phyloP scores from a whole-genome alignment of 2,797 vertebrate species.

The Crenuchus spilurus region DNA sequence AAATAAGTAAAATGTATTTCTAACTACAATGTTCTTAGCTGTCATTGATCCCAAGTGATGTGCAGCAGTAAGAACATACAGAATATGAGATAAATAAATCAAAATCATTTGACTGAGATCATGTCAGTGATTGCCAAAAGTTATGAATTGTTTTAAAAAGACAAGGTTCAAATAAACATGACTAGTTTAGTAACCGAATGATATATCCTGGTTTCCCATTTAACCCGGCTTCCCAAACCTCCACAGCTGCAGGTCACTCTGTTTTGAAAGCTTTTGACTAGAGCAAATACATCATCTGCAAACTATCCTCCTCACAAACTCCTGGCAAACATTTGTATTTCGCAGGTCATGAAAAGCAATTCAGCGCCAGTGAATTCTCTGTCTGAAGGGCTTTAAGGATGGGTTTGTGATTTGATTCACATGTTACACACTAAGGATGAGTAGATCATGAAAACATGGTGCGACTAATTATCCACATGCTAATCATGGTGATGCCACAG shows the following conservation, averaged over 20 bases:
- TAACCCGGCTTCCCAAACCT: background rate
- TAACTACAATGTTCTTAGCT: too few species aligned
- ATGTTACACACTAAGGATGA: background rate
- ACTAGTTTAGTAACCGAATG: too few species aligned
- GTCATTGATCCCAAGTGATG: too few species aligned
- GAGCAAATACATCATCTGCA: slow-evolving; percentile 44
- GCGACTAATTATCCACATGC: background rate
- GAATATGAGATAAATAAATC: too few species aligned
- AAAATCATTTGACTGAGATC: too few species aligned
- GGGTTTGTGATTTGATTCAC: background rate
- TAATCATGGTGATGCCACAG: background rate
- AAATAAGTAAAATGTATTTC: too few species aligned
- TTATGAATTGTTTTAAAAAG: too few species aligned
- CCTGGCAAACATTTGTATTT: background rate
- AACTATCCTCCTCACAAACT: slow-evolving; percentile 33
- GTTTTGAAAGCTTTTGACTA: slow-evolving; percentile 31
- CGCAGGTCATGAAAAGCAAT: slow-evolving; percentile 29
- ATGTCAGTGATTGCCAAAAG: too few species aligned
- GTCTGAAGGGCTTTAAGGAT: background rate
- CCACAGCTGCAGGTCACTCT: slow-evolving; percentile 20
- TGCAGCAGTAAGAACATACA: too few species aligned
- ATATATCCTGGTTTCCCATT: too few species aligned
- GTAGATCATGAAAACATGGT: background rate
- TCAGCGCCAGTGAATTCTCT: background rate
- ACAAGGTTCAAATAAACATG: too few species aligned